Evolutionary conservation across 2,113 vertebrate genomes (phyloP), one percentile per base, ranked within the genome.

Genomic region (Tautogolabrus adspersus): DNA sequence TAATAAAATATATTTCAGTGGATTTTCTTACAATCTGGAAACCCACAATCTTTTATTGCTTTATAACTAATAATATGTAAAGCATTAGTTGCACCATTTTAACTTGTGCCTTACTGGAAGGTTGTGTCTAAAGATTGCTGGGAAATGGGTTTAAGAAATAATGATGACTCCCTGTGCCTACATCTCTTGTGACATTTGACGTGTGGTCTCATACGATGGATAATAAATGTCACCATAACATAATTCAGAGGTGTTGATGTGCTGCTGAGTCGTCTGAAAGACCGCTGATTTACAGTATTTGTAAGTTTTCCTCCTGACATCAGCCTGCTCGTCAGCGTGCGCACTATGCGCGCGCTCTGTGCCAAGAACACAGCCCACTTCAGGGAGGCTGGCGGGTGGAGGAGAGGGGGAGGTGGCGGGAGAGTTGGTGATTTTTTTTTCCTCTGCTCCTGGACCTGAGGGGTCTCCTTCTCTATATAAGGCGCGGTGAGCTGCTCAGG

Each of bases 391-490:
- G 74, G 77, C 23, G 60, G 44, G 60, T 57, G 54, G 76, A 40
- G 30, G 37, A 78, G 67, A 70, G 54, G 79, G 72, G 81, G 67
- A 81, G 77, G 79, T 71, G 72, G 55, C 76, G 72, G 79, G 67
- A 81, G 78, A 79, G 74, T 72, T 79, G 81, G 76, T 85, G 1
- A 56, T 19, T 49, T 75, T 66, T 72, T 88, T 91, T 84, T 46
- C 40, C 71, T 49, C 81, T 56, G 67, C 15, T 49, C 47, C 47
- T 74, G 63, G 42, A 82, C 79, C 80, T 81, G 49, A 87, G 79
- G 83, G 88, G 85, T 92, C 90, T 93, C 89, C 88, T 85, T 89
- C 88, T 89, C 92, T 94, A 95, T 95, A 95, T 93, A 95, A 95
- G 93, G 92, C 86, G 9, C 84, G 80, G 73, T 16, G 82, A 77